phyloP scores from a whole-genome alignment of 2,888 invertebrate species.

The Drosophila tanythrix region DNA sequence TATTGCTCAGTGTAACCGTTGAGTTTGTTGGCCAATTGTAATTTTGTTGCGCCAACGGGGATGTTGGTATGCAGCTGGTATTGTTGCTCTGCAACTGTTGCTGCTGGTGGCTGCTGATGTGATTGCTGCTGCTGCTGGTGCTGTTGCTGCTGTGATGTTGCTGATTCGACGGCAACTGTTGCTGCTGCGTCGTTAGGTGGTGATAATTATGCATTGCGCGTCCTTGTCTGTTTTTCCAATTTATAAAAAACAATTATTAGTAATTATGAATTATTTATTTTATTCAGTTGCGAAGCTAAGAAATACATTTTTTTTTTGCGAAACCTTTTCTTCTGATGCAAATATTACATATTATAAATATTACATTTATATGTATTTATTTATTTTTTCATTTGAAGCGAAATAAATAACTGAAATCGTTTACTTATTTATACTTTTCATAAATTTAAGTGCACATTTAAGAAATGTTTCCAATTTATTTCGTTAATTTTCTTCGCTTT shows the following conservation, averaged over 20 bases:
- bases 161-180: conserved; percentile 70
- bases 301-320: background rate
- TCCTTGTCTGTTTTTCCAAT: conserved; percentile 85
- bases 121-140: conserved; percentile 52
- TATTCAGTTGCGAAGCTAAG: background rate
- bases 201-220: conserved; percentile 85
- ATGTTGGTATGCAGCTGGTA: conserved; percentile 83
- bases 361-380: too few species aligned
- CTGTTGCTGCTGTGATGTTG: conserved; percentile 50
- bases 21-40: conserved; percentile 82
- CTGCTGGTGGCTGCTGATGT: conserved; percentile 76
- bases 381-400: too few species aligned
- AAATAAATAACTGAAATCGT: too few species aligned
- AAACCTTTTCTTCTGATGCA: too few species aligned
- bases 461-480: too few species aligned
- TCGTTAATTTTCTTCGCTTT: too few species aligned
- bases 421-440: too few species aligned
- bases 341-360: too few species aligned
- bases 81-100: conserved; percentile 79
- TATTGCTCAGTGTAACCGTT: conserved; percentile 61
- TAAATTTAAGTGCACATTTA: too few species aligned
- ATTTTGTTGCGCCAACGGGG: conserved; percentile 84
- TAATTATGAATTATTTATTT: background rate
- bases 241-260: background rate
- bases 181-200: conserved; percentile 69